Conservation (phyloP, 64 coral and sea anemone species). For the Actinia tenebrosa region DNA sequence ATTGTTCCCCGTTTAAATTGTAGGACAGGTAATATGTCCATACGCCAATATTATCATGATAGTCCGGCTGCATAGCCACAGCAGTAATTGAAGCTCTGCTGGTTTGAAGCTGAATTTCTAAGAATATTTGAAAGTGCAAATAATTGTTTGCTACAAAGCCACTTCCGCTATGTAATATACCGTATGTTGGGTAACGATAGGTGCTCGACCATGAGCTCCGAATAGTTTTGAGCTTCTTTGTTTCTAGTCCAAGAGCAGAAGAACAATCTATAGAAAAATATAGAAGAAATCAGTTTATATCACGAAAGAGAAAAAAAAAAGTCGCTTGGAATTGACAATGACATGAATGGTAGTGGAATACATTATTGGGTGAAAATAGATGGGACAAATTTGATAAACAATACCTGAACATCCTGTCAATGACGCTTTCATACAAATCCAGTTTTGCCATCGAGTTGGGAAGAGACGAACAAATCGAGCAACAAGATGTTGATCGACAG, state of each 20-base stretch:
- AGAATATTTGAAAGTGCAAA: not conserved
- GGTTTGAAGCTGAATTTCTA: slow-evolving; percentile 17
- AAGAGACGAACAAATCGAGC: slow-evolving; percentile 23
- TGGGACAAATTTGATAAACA: not conserved
- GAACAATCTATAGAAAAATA: not conserved
- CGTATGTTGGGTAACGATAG: not conserved
- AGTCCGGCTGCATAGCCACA: slow-evolving; percentile 27
- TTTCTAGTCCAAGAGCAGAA: not conserved
- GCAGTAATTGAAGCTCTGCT: slow-evolving; percentile 23
- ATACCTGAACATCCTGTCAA: slow-evolving; percentile 30
- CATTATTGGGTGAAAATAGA: too few relatives aligned
- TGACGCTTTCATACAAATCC: slow-evolving; percentile 12
- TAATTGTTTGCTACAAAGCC: not conserved
- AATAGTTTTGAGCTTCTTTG: not conserved
- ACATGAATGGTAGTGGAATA: too few relatives aligned
- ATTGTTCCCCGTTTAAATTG: slow-evolving; percentile 28
- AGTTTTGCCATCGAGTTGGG: not conserved
- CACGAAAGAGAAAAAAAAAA: too few relatives aligned
- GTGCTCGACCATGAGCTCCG: not conserved
- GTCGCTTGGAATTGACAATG: too few relatives aligned
- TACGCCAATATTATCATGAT: not conserved
- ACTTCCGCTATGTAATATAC: not conserved
- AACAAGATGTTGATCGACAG: slow-evolving; percentile 2
- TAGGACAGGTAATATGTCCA: slow-evolving; percentile 21
- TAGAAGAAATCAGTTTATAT: too few relatives aligned